A percentile compares a stretch with the other conserved stretches of the same genome.
Evolutionary conservation across 2,113 vertebrate genomes (phyloP).

Genomic region (Pongo pygmaeus): DNA sequence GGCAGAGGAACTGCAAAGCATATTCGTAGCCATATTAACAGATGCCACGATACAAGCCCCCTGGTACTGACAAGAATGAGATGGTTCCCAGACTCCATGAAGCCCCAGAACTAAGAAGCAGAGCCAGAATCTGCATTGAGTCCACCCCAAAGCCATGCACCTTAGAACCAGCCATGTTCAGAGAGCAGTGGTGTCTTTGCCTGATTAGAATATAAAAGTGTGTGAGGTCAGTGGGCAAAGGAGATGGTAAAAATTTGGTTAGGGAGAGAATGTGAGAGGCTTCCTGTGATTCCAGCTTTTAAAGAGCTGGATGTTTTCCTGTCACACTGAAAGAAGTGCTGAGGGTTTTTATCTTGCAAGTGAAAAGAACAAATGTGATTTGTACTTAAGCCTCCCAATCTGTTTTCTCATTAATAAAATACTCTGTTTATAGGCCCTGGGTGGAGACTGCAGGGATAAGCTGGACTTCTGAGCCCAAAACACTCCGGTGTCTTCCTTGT

Average conservation of each 20-base stretch:
- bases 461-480: background rate
- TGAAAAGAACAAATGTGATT: background rate
- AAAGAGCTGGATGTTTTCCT: background rate
- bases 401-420: background rate
- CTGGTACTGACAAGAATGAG: background rate
- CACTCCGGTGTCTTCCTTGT: background rate
- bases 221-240: background rate
- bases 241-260: background rate
- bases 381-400: background rate
- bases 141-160: rapidly evolving
- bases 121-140: background rate
- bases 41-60: too few species aligned
- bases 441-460: background rate
- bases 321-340: background rate
- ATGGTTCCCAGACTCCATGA: too few species aligned
- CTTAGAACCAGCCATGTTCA: background rate
- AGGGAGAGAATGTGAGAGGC: background rate
- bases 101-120: background rate
- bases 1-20: background rate
- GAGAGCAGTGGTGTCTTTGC: background rate
- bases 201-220: background rate
- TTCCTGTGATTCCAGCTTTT: background rate
- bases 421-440: background rate
- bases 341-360: background rate
- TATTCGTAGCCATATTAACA: rapidly evolving